phyloP scores from a whole-genome alignment of 1,140 invertebrate genomes.

The Drosophila equinoxialis region DNA sequence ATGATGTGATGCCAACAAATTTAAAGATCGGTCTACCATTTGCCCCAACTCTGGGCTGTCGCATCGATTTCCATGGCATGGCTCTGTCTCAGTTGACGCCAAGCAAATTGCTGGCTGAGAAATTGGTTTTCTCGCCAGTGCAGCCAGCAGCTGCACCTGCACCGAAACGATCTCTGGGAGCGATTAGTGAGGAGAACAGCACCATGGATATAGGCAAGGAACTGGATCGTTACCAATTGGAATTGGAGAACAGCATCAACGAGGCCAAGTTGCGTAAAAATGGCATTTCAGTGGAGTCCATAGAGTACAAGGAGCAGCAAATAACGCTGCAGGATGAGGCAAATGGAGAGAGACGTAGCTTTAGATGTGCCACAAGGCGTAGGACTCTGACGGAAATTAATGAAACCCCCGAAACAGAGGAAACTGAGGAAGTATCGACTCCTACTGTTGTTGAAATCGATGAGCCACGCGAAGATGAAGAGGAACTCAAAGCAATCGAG shows the following conservation, averaged over 20 bases:
- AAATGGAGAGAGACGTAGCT: conserved; percentile 35
- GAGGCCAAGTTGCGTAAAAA: conserved; percentile 77
- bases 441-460: neutral
- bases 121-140: conserved; percentile 75
- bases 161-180: conserved; percentile 61
- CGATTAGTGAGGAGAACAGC: conserved; percentile 74
- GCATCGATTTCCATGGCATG: conserved; percentile 78
- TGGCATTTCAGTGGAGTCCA: conserved; percentile 45
- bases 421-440: neutral
- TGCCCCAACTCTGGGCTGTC: conserved; percentile 71
- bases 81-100: conserved; percentile 71
- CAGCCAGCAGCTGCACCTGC: neutral
- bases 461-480: conserved; percentile 2
- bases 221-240: conserved; percentile 80
- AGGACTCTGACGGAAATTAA: conserved; percentile 54
- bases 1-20: conserved; percentile 44
- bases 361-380: conserved; percentile 44
- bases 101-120: conserved; percentile 73
- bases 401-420: conserved; percentile 46
- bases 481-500: neutral
- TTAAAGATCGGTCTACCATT: conserved; percentile 76
- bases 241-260: conserved; percentile 82
- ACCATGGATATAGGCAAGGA: conserved; percentile 81
- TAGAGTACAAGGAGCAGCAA: conserved; percentile 24
- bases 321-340: conserved; percentile 22